Conservation (phyloP, 2,797 vertebrate species). For the Hemibagrus guttatus region DNA sequence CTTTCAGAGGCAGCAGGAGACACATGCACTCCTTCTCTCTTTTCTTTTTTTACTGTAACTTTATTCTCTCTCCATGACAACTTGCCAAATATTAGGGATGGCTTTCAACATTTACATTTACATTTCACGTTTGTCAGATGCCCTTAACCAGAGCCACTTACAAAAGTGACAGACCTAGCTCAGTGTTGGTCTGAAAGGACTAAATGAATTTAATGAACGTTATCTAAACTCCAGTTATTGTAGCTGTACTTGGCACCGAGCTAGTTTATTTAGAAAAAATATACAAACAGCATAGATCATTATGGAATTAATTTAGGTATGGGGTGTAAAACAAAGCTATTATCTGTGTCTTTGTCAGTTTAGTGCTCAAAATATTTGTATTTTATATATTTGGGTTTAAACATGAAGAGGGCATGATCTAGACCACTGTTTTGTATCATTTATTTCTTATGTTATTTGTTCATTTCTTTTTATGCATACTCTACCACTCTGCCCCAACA, state of each 20-base stretch:
- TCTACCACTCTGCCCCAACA: background rate
- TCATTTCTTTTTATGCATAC: background rate
- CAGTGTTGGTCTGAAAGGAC: background rate
- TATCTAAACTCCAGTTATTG: background rate
- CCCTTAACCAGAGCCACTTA: too few relatives aligned
- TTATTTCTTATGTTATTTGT: background rate
- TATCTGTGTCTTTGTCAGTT: background rate
- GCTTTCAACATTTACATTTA: background rate
- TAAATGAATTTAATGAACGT: background rate
- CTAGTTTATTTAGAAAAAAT: background rate
- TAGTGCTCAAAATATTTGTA: background rate
- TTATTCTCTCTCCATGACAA: conserved; percentile 21
- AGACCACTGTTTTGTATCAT: background rate
- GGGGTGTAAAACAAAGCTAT: background rate
- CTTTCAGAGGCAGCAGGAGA: conserved; percentile 25
- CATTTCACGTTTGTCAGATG: too few relatives aligned
- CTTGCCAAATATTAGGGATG: conserved; percentile 6
- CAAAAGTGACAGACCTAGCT: background rate
- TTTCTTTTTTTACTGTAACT: background rate
- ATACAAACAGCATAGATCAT: background rate
- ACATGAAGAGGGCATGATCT: background rate
- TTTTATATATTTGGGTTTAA: background rate
- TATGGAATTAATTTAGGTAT: background rate
- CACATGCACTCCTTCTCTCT: background rate
- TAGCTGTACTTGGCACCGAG: background rate